Base-by-base conservation (phyloP, 1,140 invertebrate genomes). In the Drosophila biarmipes region DNA sequence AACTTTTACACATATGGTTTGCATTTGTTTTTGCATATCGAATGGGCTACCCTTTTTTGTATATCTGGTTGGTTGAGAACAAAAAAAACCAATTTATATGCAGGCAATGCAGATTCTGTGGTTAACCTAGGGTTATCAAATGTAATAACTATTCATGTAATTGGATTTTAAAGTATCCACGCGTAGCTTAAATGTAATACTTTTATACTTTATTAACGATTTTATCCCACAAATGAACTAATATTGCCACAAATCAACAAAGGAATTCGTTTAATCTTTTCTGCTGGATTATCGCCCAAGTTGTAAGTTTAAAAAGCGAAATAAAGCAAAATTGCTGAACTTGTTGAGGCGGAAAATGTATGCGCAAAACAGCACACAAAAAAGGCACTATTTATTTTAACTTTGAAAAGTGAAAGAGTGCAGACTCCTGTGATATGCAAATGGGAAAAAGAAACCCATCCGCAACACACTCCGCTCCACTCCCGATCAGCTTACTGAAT, bases 361-460 rank as follows among this genome's bases (percentile, higher is more conserved):
- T 34, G n/a, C 55, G 21, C 17, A 29, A 19, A 46, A 57, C 21
- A 12, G 15, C 15, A 15, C 12, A 2, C 3, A 29, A 27, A 45
- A 45, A 66, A 48, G 12, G 4, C 11, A 11, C 17, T 63, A 34
- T 63, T 48, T 38, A 48, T 24, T 24, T 66, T 38, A 38, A 29
- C 21, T 37, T 21, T 45, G 19, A 17, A 51, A 35, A 67, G 31
- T 31, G 14, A 62, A 62, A 31, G 7, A 21, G 43, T 51, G 43
- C 21, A 19, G 19, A 42, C 64, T 17, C 27, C 51, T 51, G 14
- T 24, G 42, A 24, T 55, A 68, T 69, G 66, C 66, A 68, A 68
- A 69, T 37, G 31, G 10, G 12, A 17, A 68, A 38, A 51, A 46
- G 31, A 61, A 19, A 27, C 27, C 17, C 40, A 19, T 10, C 24